These are phyloP conservation scores for Polydrusus pterygomalis DNA, from an alignment of 2,888 invertebrate species.

Conservation along the genomic window DNA sequence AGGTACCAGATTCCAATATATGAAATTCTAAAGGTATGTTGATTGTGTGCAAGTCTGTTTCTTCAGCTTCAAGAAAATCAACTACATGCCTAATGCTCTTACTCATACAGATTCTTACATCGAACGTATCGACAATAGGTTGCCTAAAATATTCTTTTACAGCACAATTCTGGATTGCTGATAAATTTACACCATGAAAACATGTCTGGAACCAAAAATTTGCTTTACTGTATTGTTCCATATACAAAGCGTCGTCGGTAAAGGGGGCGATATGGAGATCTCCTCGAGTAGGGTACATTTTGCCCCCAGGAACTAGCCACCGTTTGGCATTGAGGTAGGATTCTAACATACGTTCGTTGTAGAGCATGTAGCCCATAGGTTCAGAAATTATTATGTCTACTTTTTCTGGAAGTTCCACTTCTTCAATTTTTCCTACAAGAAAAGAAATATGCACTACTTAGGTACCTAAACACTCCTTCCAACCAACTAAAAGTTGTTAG, in stretches of 20 bases:
- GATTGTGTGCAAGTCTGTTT: slow-evolving; percentile 95
- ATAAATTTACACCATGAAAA: slow-evolving; percentile 98
- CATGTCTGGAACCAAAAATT: slow-evolving; percentile 99
- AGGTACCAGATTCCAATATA: slow-evolving; percentile 92
- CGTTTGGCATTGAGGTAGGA: slow-evolving; percentile 99
- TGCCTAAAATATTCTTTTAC: slow-evolving; percentile 93
- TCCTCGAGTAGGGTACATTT: slow-evolving; percentile 98
- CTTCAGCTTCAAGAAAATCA: slow-evolving; percentile 93
- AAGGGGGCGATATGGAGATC: slow-evolving; percentile 98
- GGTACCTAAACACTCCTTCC: too few species aligned
- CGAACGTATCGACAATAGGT: slow-evolving; percentile 77
- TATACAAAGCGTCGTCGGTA: slow-evolving; percentile 96
- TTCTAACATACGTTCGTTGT: slow-evolving; percentile 99
- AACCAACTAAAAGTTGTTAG: too few species aligned
- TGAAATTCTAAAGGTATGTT: slow-evolving; percentile 96
- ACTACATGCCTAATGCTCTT: slow-evolving; percentile 94
- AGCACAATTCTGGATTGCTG: slow-evolving; percentile 92
- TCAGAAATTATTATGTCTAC: slow-evolving; percentile 99
- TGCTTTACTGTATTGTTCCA: slow-evolving; percentile 98
- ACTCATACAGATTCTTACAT: slow-evolving; percentile 96
- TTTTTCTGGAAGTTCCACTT: slow-evolving; percentile 94
- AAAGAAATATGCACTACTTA: not conserved
- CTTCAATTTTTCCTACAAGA: slow-evolving; percentile 88
- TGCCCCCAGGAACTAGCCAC: slow-evolving; percentile 93
- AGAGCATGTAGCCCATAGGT: slow-evolving; percentile 99